phyloP scores from a whole-genome alignment of 2,797 vertebrate genomes.

The Catostomus latipinnis region DNA sequence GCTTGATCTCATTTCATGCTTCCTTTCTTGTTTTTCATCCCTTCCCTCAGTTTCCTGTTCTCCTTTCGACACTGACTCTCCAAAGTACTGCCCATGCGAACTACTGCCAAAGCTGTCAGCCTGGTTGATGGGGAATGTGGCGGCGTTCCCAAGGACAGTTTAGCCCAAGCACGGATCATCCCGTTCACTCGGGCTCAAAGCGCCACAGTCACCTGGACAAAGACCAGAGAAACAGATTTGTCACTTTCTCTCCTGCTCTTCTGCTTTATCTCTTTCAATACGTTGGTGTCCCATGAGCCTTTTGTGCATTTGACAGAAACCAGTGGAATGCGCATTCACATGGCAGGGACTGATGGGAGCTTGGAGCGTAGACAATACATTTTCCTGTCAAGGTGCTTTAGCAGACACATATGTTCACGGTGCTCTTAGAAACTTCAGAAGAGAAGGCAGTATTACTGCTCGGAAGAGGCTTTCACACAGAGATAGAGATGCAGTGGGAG shows the following conservation, averaged over 20 bases:
- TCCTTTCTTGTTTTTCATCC: slow-evolving; percentile 33
- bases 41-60: slow-evolving; percentile 7
- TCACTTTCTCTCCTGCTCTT: slow-evolving; percentile 30
- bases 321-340: background rate
- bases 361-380: slow-evolving; percentile 25
- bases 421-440: slow-evolving; percentile 14
- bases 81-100: slow-evolving; percentile 25
- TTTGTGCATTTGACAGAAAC: slow-evolving; percentile 24
- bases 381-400: slow-evolving; percentile 48
- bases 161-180: slow-evolving; percentile 55
- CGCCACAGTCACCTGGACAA: slow-evolving; percentile 47
- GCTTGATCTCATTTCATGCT: slow-evolving; percentile 48
- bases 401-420: slow-evolving; percentile 36
- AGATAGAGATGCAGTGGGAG: slow-evolving; percentile 18
- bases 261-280: slow-evolving; percentile 3
- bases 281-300: slow-evolving; percentile 28
- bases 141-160: slow-evolving; percentile 63
- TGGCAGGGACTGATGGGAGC: slow-evolving; percentile 28
- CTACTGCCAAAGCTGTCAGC: slow-evolving; percentile 35
- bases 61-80: slow-evolving; percentile 14
- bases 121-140: slow-evolving; percentile 50
- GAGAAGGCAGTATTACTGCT: slow-evolving; percentile 34
- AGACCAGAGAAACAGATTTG: slow-evolving; percentile 53
- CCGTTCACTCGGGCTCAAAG: slow-evolving; percentile 42
- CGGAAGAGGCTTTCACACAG: slow-evolving; percentile 19